Evolutionary conservation across 2,888 invertebrate species (phyloP), one percentile per base, ranked within the genome.

Genomic region (Protonemura montana): DNA sequence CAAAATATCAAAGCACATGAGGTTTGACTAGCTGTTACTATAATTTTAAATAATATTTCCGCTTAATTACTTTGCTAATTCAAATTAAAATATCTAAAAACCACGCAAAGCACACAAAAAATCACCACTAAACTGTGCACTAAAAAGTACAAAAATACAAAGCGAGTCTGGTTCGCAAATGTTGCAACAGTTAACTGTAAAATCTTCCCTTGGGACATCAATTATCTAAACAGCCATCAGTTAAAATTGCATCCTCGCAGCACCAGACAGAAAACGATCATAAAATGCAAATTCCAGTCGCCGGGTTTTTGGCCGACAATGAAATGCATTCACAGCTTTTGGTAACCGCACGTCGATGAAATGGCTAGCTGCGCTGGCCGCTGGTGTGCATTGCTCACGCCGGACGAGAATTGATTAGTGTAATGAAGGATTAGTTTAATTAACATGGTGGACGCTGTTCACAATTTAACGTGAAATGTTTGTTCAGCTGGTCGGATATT

Each of bases 251-350:
- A 35, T 35, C 35, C 35, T 35, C 35, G 35, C n/a, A 10, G 35
- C 35, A 35, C 35, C 59, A 59, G 3, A 13, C 59, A 21, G 59
- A 59, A 59, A 59, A 59, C 21, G 7, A 59, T 59, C 59, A 59
- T 59, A 59, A n/a, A 59, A 59, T 59, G 59, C 59, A 59, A 59
- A 59, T 59, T 59, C 21, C 3, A 21, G 1, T 59, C 21, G 3
- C 6, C 59, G 59, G 59, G 35, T 21, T 59, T 21, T 59, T 21
- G 21, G 59, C 21, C 59, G 59, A 59, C 59, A 59, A 21, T 59
- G 59, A 59, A 59, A 59, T 59, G 59, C 59, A 59, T 59, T 59
- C 59, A 59, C 59, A 59, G 59, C 59, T 59, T 59, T 59, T 59
- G 59, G 59, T 16, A 7, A 59, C 3, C 35, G 35, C 59, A 21